These are phyloP conservation scores for Rotaria magnacalcarata DNA, from an alignment of 2,888 invertebrate genomes.

Conservation along the genomic window DNA sequence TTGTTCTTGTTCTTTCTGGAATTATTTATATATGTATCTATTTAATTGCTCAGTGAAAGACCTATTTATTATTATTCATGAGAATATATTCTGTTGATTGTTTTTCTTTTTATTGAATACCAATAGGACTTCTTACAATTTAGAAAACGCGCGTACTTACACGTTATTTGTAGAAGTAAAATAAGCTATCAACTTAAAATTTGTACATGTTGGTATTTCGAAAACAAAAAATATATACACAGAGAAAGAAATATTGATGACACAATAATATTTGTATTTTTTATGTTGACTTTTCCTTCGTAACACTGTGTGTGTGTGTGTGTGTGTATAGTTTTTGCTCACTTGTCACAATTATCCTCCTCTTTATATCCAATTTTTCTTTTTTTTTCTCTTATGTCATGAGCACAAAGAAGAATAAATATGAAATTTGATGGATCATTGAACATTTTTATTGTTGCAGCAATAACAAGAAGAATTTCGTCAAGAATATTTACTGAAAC, in stretches of 20 bases:
- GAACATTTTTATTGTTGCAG: neutral
- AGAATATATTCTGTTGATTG: neutral
- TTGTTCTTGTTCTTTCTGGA: neutral
- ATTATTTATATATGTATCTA: neutral
- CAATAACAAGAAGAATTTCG: too few relatives aligned
- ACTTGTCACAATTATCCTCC: too few relatives aligned
- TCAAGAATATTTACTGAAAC: too few relatives aligned
- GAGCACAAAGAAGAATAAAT: neutral
- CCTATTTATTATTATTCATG: neutral
- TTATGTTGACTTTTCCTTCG: neutral
- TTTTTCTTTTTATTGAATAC: too few relatives aligned
- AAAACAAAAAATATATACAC: neutral
- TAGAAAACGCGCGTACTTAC: too few relatives aligned
- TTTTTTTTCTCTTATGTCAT: neutral
- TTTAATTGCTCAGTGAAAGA: conserved; percentile 1
- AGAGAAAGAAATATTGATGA: neutral
- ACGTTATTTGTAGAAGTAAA: neutral
- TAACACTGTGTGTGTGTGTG: neutral
- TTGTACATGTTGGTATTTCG: neutral
- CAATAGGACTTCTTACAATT: too few relatives aligned
- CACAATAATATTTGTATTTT: neutral
- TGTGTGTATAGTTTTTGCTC: too few relatives aligned
- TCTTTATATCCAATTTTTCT: too few relatives aligned
- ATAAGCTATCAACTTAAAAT: neutral
- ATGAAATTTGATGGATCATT: neutral